Conservation (phyloP, 2,888 invertebrate genomes). For the Parnassius mnemosyne region DNA sequence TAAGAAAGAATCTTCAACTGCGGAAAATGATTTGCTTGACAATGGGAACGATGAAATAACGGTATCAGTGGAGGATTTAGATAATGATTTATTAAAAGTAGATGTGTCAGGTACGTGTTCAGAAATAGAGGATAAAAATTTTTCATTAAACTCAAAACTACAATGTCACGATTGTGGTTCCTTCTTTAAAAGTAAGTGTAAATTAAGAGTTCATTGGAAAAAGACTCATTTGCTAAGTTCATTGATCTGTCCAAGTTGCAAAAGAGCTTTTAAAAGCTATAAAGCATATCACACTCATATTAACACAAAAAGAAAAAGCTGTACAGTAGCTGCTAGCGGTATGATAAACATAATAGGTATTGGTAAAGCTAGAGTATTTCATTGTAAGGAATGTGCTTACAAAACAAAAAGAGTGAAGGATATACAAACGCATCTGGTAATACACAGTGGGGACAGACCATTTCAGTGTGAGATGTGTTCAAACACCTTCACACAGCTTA, state of each 20-base stretch:
- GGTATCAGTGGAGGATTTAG: slow-evolving; percentile 11
- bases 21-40: slow-evolving; percentile 1
- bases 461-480: slow-evolving; percentile 52
- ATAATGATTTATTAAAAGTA: slow-evolving; percentile 11
- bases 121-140: slow-evolving; percentile 32
- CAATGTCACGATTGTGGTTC: slow-evolving; percentile 52
- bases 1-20: slow-evolving; percentile 35
- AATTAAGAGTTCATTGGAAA: slow-evolving; percentile 53
- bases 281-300: slow-evolving; percentile 47
- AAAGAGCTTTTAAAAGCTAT: slow-evolving; percentile 46
- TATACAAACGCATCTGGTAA: slow-evolving; percentile 48
- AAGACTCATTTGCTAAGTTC: slow-evolving; percentile 39
- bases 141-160: slow-evolving; percentile 42
- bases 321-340: slow-evolving; percentile 36
- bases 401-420: slow-evolving; percentile 49
- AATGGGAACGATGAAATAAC: slow-evolving; percentile 15
- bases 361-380: slow-evolving; percentile 46
- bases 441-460: slow-evolving; percentile 57
- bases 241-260: slow-evolving; percentile 42
- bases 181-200: slow-evolving; percentile 50
- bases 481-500: slow-evolving; percentile 51
- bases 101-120: slow-evolving; percentile 11
- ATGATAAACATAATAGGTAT: slow-evolving; percentile 46
- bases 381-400: slow-evolving; percentile 55
- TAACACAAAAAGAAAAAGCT: slow-evolving; percentile 38